phyloP scores from a whole-genome alignment of 2,797 vertebrate genomes.

The Ctenopoma kingsleyae region DNA sequence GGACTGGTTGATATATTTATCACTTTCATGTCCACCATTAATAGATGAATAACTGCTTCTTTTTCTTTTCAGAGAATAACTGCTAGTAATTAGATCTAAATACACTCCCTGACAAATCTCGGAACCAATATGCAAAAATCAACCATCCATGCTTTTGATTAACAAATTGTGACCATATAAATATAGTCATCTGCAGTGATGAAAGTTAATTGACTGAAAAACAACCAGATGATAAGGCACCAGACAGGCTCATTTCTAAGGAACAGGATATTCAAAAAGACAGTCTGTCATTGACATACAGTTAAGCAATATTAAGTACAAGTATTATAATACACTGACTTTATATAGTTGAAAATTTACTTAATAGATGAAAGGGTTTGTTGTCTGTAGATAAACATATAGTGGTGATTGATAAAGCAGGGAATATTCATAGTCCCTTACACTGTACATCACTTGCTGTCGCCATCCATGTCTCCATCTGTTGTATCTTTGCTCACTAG shows the following conservation, averaged over 20 bases:
- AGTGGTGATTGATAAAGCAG: slow-evolving; percentile 37
- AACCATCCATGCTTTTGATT: slow-evolving; percentile 77
- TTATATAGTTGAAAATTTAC: slow-evolving; percentile 27
- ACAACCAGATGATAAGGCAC: slow-evolving; percentile 74
- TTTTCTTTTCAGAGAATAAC: slow-evolving; percentile 57
- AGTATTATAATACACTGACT: slow-evolving; percentile 43
- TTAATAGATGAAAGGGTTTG: slow-evolving; percentile 46
- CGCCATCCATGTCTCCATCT: slow-evolving; percentile 53
- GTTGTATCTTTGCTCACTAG: slow-evolving; percentile 55
- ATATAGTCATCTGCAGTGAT: slow-evolving; percentile 76
- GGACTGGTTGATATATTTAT: slow-evolving; percentile 68
- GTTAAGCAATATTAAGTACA: slow-evolving; percentile 44
- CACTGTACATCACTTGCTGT: slow-evolving; percentile 31
- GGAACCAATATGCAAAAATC: slow-evolving; percentile 74
- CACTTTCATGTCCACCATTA: slow-evolving; percentile 63
- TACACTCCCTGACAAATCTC: slow-evolving; percentile 72
- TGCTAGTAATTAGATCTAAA: slow-evolving; percentile 70
- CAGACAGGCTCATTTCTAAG: slow-evolving; percentile 59
- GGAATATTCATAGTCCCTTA: slow-evolving; percentile 16
- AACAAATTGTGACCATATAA: slow-evolving; percentile 80
- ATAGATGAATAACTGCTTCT: slow-evolving; percentile 53
- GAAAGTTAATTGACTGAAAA: slow-evolving; percentile 80
- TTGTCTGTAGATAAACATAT: slow-evolving; percentile 40
- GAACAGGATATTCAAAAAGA: slow-evolving; percentile 70
- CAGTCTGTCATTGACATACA: slow-evolving; percentile 65